A percentile compares a stretch with the other conserved stretches of the same genome.
phyloP scores from a whole-genome alignment of 2,888 invertebrate genomes.

The Heliconius aoede region DNA sequence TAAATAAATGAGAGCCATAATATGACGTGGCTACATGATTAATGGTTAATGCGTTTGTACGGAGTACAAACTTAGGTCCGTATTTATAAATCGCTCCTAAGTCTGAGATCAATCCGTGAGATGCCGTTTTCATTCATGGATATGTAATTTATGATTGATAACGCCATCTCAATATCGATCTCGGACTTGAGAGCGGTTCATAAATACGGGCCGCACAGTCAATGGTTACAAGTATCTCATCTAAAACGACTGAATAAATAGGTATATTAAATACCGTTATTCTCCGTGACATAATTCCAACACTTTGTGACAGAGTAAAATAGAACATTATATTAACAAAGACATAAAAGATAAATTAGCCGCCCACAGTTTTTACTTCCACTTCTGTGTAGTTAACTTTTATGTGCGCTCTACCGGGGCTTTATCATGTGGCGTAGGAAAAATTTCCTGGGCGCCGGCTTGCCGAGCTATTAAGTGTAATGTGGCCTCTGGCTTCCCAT shows the following conservation, averaged over 20 bases:
- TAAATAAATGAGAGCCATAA: not conserved
- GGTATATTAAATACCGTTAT: slow-evolving; percentile 3
- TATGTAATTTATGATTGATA: no score
- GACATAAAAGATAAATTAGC: slow-evolving; percentile 38
- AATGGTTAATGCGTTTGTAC: not conserved
- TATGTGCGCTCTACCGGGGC: slow-evolving; percentile 50
- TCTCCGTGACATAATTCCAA: not conserved
- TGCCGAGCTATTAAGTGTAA: slow-evolving; percentile 67
- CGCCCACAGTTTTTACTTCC: slow-evolving; percentile 37
- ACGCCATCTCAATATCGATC: no score
- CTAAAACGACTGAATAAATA: not conserved
- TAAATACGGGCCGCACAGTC: not conserved
- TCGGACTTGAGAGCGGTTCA: no score
- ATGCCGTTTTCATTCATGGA: no score
- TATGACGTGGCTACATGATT: not conserved
- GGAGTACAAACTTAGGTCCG: no score
- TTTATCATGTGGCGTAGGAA: slow-evolving; percentile 57
- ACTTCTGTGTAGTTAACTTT: slow-evolving; percentile 56
- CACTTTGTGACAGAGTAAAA: slow-evolving; percentile 15
- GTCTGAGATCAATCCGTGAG: no score
- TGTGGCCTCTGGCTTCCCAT: slow-evolving; percentile 53
- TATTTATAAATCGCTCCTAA: no score
- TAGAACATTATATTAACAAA: slow-evolving; percentile 33
- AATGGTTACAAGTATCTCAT: no score
- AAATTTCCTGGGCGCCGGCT: slow-evolving; percentile 65